Evolutionary conservation across 2,888 invertebrate species (phyloP), one percentile per base, ranked within the genome.

Genomic region (Noctua janthina): DNA sequence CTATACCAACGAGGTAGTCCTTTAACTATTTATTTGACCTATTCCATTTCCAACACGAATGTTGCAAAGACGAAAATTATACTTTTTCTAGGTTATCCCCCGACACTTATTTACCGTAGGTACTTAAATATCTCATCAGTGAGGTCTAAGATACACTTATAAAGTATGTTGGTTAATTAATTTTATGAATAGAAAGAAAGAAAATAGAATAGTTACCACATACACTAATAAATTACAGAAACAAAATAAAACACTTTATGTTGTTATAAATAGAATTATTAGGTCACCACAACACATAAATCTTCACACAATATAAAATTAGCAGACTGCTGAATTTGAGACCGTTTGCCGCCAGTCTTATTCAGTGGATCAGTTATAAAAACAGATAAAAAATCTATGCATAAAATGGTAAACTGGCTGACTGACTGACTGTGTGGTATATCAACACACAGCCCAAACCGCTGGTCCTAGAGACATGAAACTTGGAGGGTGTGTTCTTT

Each of bases 231-330:
- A 78, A 79, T 70, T 39, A 69, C 8, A 75, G 49, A 15, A 56
- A 79, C 54, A 64, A 69, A 76, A 78, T 76, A 69, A 78, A 73
- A 74, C 68, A 73, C 62, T 29, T 43, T 72, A 3, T 62, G 17
- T 72, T 68, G 35, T 66, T 81, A 81, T 59, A 68, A 62, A 75
- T 86, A 83, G 81, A 81, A 68, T 76, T 83, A 86, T 74, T 83
- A 71, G 84, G 81, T 85, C 82, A 85, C 15, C 35, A 43, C 29
- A 46, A 54, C 23, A 54, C 56, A 84, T 78, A 51, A 20, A 8
- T 84, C 69, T 83, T 39, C 15, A 29, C 51, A 6, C 73, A 66
- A 66, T 64, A 74, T 59, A 74, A 75, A 69, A 64, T 83, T 62
- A 72, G 46, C 13, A 7, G 39, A n/a, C 17, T 20, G 17, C 20